These are phyloP conservation scores for Harpagoxenus sublaevis DNA, from an alignment of 2,888 invertebrate genomes.

Conservation along the genomic window DNA sequence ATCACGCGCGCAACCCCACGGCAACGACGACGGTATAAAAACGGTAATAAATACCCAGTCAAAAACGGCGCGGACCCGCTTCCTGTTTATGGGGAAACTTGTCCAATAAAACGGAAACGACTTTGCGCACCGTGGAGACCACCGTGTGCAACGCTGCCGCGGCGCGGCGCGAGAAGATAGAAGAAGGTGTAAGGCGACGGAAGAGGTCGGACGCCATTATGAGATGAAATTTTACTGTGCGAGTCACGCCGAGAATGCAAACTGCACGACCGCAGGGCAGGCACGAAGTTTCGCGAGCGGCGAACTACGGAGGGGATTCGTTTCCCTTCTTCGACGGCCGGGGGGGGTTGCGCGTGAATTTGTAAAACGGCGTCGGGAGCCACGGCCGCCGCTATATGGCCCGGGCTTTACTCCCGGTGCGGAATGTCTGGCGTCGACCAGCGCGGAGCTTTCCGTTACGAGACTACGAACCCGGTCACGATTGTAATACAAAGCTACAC, in stretches of 20 bases:
- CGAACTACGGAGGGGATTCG: constrained; percentile 15
- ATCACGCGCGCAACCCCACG: constrained; percentile 16
- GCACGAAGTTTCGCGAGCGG: constrained; percentile 29
- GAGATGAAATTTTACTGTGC: constrained; percentile 57
- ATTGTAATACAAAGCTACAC: constrained; percentile 44
- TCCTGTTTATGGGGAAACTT: constrained; percentile 76
- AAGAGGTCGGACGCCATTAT: constrained; percentile 21
- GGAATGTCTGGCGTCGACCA: constrained; percentile 18
- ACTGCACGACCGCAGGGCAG: constrained; percentile 49
- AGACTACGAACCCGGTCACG: constrained; percentile 44
- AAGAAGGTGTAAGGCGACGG: background rate
- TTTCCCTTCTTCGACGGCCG: constrained; percentile 20
- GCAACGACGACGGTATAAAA: constrained; percentile 62
- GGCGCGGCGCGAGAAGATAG: background rate
- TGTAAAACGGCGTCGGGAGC: constrained; percentile 22
- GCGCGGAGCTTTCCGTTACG: constrained; percentile 17
- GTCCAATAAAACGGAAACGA: constrained; percentile 73
- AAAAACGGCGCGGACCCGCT: constrained; percentile 65
- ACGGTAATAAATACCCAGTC: constrained; percentile 75
- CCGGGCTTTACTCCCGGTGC: constrained; percentile 17
- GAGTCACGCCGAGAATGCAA: constrained; percentile 55
- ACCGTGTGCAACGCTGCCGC: background rate
- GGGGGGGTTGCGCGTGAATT: constrained; percentile 39
- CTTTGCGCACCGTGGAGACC: constrained; percentile 21
- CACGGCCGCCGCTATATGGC: constrained; percentile 5